These are phyloP conservation scores for Corticium candelabrum DNA, from an alignment of 37 sponge, comb jelly and placozoan species.

Conservation along the genomic window DNA sequence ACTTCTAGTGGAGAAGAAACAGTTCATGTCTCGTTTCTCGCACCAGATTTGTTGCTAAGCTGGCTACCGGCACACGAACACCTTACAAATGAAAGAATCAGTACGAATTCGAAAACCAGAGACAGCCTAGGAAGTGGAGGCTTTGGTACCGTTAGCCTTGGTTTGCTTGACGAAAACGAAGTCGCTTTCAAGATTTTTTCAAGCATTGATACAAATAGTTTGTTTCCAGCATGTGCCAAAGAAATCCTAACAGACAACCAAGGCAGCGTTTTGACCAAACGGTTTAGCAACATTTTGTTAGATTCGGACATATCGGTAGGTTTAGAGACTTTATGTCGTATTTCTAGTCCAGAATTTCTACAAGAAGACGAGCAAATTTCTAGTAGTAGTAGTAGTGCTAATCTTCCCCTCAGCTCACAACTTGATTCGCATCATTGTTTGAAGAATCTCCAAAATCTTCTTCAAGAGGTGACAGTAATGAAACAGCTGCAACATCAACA, in stretches of 20 bases:
- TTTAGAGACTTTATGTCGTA: no score
- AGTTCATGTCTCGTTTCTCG: neutral
- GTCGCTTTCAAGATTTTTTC: neutral
- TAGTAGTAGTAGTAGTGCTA: no score
- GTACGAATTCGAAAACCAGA: neutral
- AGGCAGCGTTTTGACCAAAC: no score
- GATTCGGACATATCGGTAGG: no score
- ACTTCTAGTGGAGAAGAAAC: neutral
- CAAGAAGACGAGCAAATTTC: no score
- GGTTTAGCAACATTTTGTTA: no score
- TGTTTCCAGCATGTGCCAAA: no score
- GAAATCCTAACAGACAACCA: no score
- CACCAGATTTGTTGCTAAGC: neutral
- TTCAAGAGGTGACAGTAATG: neutral
- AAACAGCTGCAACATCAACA: neutral
- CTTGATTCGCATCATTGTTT: no score
- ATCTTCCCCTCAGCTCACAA: no score
- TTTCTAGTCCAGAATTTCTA: no score
- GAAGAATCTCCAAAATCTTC: neutral
- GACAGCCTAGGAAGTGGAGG: neutral
- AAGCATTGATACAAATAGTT: no score
- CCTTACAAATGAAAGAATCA: neutral
- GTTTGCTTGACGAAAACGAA: neutral
- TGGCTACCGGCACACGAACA: neutral
- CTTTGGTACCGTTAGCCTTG: neutral